Base-by-base conservation (phyloP, 2,797 vertebrate species). In the Enteromius argenteus region DNA sequence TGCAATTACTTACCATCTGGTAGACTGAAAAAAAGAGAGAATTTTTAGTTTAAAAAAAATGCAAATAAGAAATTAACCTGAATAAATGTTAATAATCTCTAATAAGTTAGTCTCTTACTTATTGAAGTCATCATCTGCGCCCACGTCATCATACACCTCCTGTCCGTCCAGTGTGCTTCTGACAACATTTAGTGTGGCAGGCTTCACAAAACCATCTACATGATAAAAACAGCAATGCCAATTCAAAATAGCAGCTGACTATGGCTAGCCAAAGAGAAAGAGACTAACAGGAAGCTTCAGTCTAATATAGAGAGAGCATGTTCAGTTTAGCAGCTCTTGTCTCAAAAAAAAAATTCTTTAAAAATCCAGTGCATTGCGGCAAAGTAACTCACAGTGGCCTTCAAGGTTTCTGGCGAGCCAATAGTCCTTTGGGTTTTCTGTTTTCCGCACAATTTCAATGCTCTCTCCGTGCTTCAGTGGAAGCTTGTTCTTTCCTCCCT, bases 371-470 rank as follows among this genome's bases (percentile, higher is more conserved):
- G 60, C 11, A n/a, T 32, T 53, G 19, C 0, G 1, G 9, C 21
- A 35, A 37, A 69, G 51, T 7, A 23, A 86, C 85, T 81, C 66
- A 87, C 86, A 87, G 35, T 49, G 64, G 56, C 79, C 73, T 14
- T 74, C 77, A 21, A 44, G 46, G 73, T 81, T 84, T 58, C 86
- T 51, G 37, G 56, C 86, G 1, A 87, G 83, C 86, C 97, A 99
- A 75, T 96, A 97, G 8, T 96, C 97, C 89, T 97, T 97, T 0
- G 97, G 97, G 81, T 97, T 99, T 85, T 96, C 96, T 1, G 93
- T 95, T 71, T 97, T 92, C 3, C 97, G 96, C 49, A 98, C 94
- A 15, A 99, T 96, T 92, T 99, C 96, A 56, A 97, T 91, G 10
- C 90, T 68, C 5, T 98, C 97, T 44, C 96, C 97, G 81, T 96